Conservation (phyloP, 2,888 invertebrate species). For the Lasius platythorax region DNA sequence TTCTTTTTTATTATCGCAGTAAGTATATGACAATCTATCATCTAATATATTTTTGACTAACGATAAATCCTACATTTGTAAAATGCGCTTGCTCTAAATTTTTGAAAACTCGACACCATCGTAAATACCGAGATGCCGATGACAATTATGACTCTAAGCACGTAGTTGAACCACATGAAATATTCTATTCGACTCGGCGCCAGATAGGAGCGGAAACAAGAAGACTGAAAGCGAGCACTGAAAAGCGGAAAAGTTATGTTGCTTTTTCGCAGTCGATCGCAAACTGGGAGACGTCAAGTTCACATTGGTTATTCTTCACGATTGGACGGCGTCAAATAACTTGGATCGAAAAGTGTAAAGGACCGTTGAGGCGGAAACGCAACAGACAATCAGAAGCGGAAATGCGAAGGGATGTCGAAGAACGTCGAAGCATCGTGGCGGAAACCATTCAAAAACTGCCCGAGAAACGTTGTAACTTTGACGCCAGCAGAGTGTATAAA, state of each 20-base stretch:
- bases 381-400: conserved; percentile 52
- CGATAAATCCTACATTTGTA: background rate
- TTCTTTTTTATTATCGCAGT: background rate
- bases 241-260: conserved; percentile 40
- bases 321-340: conserved; percentile 50
- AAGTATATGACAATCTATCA: background rate
- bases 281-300: conserved; percentile 19
- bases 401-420: conserved; percentile 39
- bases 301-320: conserved; percentile 45
- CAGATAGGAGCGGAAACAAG: conserved; percentile 1
- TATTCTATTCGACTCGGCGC: conserved; percentile 5
- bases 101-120: background rate
- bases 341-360: conserved; percentile 46
- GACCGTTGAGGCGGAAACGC: conserved; percentile 34
- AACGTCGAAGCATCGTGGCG: conserved; percentile 32
- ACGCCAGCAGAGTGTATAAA: conserved; percentile 49
- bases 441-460: conserved; percentile 42
- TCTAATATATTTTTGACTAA: background rate
- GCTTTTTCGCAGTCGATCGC: conserved; percentile 30
- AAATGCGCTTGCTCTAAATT: background rate
- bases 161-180: background rate
- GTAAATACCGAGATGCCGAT: conserved; percentile 1
- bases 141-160: conserved; percentile 22
- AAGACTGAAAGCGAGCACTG: background rate
- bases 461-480: conserved; percentile 45